These are phyloP conservation scores for Arion vulgaris DNA, from an alignment of 1,140 invertebrate genomes.

Conservation along the genomic window DNA sequence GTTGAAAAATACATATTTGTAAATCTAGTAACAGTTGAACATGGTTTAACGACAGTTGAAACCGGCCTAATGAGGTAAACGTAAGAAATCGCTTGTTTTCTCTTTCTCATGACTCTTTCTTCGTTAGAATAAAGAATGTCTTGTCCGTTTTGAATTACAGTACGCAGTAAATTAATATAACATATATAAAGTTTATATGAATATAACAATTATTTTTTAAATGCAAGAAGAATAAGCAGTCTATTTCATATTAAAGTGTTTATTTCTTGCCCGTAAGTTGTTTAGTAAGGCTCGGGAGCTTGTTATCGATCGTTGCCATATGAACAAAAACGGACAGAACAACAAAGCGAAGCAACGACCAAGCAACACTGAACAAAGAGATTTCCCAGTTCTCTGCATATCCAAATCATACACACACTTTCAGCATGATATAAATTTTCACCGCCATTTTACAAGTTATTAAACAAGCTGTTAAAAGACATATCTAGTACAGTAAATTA, in stretches of 20 bases:
- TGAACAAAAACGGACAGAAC: conserved; percentile 13
- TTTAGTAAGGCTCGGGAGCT: neutral
- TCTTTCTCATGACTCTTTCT: neutral
- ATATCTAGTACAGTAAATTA: too few species aligned
- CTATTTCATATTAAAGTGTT: neutral
- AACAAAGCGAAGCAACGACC: conserved; percentile 11
- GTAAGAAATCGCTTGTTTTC: neutral
- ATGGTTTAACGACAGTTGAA: neutral
- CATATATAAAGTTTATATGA: neutral
- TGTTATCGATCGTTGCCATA: conserved; percentile 37
- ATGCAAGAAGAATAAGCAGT: too few species aligned
- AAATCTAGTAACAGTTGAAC: neutral
- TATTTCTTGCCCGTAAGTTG: neutral
- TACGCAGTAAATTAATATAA: too few species aligned
- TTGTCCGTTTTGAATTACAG: neutral
- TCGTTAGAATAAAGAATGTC: neutral
- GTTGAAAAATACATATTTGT: neutral
- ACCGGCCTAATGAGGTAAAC: neutral
- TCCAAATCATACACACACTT: neutral
- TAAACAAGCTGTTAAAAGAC: too few species aligned
- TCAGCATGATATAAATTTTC: too few species aligned
- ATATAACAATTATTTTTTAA: neutral
- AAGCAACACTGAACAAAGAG: conserved; percentile 36
- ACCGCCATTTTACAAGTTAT: too few species aligned
- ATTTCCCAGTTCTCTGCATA: neutral